phyloP scores from a whole-genome alignment of 1,140 invertebrate genomes.

The Leptinotarsa texana region DNA sequence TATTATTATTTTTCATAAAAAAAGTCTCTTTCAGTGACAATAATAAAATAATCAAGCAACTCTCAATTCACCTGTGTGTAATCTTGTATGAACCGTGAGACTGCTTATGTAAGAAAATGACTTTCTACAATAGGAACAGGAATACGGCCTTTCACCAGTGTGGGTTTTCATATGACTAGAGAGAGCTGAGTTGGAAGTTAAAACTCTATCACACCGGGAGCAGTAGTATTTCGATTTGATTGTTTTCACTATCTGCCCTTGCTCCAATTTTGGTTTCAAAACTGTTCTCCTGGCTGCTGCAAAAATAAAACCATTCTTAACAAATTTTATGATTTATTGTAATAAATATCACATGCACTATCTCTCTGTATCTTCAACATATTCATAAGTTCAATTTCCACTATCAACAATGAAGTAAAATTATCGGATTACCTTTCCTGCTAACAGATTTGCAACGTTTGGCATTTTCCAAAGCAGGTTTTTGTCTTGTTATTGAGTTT shows the following conservation, averaged over 20 bases:
- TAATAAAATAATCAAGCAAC: too few relatives aligned
- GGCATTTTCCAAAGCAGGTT: not conserved
- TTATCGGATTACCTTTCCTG: not conserved
- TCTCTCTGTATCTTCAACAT: not conserved
- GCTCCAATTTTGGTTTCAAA: slow-evolving; percentile 3
- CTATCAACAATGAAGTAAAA: not conserved
- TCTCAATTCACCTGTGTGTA: slow-evolving; percentile 19
- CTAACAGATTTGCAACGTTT: not conserved
- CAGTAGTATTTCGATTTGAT: slow-evolving; percentile 7
- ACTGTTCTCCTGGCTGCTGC: not conserved
- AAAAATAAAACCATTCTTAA: not conserved
- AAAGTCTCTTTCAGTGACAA: too few relatives aligned
- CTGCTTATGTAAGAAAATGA: slow-evolving; percentile 22
- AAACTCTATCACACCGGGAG: slow-evolving; percentile 17
- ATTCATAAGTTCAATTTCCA: not conserved
- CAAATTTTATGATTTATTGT: not conserved
- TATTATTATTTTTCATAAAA: too few relatives aligned
- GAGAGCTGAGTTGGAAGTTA: slow-evolving; percentile 14
- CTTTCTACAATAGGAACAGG: slow-evolving; percentile 13
- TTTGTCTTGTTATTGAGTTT: not conserved
- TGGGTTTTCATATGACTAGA: slow-evolving; percentile 22
- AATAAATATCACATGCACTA: not conserved
- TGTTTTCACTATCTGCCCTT: not conserved
- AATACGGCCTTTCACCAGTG: slow-evolving; percentile 18
- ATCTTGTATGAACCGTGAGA: slow-evolving; percentile 13